phyloP scores from a whole-genome alignment of 2,888 invertebrate genomes.

The Leucozona laternaria region DNA sequence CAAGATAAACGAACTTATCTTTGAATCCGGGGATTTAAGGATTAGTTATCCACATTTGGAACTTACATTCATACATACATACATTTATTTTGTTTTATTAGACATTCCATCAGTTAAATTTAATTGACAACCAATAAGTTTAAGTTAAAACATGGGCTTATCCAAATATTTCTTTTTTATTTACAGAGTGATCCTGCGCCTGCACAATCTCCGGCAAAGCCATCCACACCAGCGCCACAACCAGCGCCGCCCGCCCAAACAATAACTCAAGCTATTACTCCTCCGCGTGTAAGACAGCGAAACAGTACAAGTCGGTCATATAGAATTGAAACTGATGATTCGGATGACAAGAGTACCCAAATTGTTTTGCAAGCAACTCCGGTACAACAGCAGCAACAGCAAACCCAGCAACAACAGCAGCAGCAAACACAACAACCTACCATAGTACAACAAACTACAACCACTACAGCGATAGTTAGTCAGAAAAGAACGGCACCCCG shows the following conservation, averaged over 20 bases:
- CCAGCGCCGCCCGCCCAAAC: constrained; percentile 75
- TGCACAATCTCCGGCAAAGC: constrained; percentile 87
- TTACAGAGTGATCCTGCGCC: constrained; percentile 87
- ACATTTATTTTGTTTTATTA: too few species aligned
- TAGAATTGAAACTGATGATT: constrained; percentile 88
- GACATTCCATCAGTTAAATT: too few species aligned
- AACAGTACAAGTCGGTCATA: constrained; percentile 82
- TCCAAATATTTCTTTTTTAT: neutral
- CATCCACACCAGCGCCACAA: constrained; percentile 87
- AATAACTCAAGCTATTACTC: constrained; percentile 79
- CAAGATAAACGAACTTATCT: too few species aligned
- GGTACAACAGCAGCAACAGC: constrained; percentile 77
- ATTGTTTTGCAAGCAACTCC: constrained; percentile 84
- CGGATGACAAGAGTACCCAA: constrained; percentile 85
- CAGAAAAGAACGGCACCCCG: constrained; percentile 83
- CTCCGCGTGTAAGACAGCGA: constrained; percentile 81
- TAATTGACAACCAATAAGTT: neutral
- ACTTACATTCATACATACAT: too few species aligned
- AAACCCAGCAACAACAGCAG: constrained; percentile 76
- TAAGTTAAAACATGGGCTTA: neutral
- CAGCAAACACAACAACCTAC: constrained; percentile 72
- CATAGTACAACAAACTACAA: constrained; percentile 76
- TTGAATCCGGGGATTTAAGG: too few species aligned
- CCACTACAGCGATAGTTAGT: constrained; percentile 80
- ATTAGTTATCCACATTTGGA: too few species aligned